These are phyloP conservation scores for Himalopsyche tibetana DNA, from an alignment of 2,888 invertebrate species.

Conservation along the genomic window DNA sequence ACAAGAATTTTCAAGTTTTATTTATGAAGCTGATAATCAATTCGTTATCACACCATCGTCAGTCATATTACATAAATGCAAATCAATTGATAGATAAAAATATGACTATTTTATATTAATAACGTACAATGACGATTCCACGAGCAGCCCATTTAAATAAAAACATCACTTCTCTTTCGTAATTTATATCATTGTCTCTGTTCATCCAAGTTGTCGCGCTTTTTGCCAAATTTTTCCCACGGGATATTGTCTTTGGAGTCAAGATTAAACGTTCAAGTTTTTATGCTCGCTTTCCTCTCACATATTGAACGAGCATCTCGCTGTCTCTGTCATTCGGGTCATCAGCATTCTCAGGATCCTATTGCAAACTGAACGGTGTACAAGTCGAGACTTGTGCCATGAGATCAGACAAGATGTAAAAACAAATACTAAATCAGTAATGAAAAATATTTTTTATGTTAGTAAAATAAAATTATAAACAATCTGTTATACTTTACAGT, in stretches of 20 bases:
- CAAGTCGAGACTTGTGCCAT: background rate
- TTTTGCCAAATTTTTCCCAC: constrained; percentile 58
- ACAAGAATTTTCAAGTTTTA: no score
- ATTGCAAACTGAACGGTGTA: background rate
- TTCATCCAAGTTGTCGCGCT: constrained; percentile 45
- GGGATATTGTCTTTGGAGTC: constrained; percentile 46
- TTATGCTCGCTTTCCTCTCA: background rate
- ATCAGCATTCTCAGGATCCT: constrained; percentile 30
- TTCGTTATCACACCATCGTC: no score
- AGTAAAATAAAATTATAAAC: no score
- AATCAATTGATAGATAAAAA: no score
- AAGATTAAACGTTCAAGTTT: background rate
- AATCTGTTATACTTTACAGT: no score
- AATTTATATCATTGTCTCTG: background rate
- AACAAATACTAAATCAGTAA: background rate
- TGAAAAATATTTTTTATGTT: background rate
- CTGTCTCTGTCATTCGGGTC: constrained; percentile 7
- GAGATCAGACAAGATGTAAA: constrained; percentile 19
- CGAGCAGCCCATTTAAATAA: background rate
- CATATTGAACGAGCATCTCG: background rate
- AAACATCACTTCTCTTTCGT: background rate
- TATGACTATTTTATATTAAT: no score
- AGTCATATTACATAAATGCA: no score
- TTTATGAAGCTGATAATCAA: no score
- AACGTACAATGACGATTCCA: background rate